Conservation (phyloP, 2,113 vertebrate genomes). For the human region DNA sequence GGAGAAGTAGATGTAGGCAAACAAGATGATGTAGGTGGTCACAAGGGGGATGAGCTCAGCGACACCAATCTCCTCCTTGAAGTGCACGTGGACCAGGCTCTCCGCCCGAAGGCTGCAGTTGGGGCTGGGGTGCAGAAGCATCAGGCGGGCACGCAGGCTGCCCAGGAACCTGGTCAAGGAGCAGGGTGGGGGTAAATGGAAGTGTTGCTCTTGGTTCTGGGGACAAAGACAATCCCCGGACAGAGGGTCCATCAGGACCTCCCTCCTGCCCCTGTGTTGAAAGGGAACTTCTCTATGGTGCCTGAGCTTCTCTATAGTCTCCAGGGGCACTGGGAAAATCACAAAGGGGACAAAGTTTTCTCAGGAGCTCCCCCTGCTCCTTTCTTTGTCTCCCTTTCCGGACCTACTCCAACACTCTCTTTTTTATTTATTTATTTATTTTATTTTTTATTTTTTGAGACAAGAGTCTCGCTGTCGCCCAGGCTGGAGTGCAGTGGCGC, state of each 20-base stretch:
- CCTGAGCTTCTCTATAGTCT: rapidly evolving
- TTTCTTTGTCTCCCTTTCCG: background rate
- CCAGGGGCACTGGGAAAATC: background rate
- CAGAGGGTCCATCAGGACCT: background rate
- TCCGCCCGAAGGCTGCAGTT: conserved; percentile 95
- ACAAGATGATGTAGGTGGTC: conserved; percentile 99
- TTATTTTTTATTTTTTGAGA: no score
- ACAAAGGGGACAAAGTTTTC: background rate
- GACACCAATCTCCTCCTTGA: conserved; percentile 97
- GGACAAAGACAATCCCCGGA: background rate
- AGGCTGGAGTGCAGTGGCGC: no score
- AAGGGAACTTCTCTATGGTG: rapidly evolving
- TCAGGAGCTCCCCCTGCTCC: background rate
- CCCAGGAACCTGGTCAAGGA: conserved; percentile 88
- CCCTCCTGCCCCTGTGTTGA: rapidly evolving
- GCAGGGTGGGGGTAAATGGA: rapidly evolving
- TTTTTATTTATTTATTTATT: no score
- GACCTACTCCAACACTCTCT: background rate
- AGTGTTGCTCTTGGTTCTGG: background rate
- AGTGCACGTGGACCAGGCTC: conserved; percentile 95
- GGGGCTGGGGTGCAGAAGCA: conserved; percentile 92
- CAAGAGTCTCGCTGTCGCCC: rapidly evolving
- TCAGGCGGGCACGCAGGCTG: conserved; percentile 93
- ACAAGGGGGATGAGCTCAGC: conserved; percentile 97
- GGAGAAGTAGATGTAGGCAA: conserved; percentile 99